Percentiles rank a stretch among this genome's conserved stretches.
Conservation (phyloP, 37 sponge, comb jelly and placozoan genomes). For the Petrosia ficiformis region DNA sequence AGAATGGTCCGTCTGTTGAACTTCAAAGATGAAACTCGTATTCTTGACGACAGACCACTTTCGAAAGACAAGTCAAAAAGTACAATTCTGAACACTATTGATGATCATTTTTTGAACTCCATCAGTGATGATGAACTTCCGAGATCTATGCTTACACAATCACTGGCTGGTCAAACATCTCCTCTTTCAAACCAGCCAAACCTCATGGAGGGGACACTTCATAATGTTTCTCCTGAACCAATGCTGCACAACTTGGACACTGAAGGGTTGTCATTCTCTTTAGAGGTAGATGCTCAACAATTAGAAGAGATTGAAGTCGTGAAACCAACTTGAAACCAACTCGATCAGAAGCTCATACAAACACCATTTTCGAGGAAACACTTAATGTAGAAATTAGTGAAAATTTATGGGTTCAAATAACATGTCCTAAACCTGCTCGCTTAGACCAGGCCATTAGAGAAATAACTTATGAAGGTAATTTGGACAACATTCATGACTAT, state of each 20-base stretch:
- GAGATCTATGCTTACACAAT: background rate
- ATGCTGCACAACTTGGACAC: too few species aligned
- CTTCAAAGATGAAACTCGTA: constrained; percentile 12
- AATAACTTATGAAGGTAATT: background rate
- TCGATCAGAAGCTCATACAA: background rate
- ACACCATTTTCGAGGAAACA: background rate
- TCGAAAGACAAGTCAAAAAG: too few species aligned
- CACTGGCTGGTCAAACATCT: background rate
- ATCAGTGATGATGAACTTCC: too few species aligned
- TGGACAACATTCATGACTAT: background rate
- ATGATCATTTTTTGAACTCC: too few species aligned
- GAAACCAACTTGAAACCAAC: background rate
- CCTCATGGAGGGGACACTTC: too few species aligned
- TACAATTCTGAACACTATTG: too few species aligned
- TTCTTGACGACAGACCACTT: too few species aligned
- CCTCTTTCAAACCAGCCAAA: too few species aligned
- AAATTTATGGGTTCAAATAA: constrained; percentile 12
- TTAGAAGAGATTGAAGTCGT: background rate
- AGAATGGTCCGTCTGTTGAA: constrained; percentile 26
- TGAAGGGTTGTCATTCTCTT: too few species aligned
- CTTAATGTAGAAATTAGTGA: background rate
- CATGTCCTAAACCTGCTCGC: constrained; percentile 34
- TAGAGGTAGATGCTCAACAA: too few species aligned
- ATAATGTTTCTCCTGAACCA: too few species aligned
- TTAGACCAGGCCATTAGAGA: constrained; percentile 40